A percentile compares a stretch with the other conserved stretches of the same genome.
Conservation (phyloP, 92 coral and sea anemone genomes). For the Metridium senile region DNA sequence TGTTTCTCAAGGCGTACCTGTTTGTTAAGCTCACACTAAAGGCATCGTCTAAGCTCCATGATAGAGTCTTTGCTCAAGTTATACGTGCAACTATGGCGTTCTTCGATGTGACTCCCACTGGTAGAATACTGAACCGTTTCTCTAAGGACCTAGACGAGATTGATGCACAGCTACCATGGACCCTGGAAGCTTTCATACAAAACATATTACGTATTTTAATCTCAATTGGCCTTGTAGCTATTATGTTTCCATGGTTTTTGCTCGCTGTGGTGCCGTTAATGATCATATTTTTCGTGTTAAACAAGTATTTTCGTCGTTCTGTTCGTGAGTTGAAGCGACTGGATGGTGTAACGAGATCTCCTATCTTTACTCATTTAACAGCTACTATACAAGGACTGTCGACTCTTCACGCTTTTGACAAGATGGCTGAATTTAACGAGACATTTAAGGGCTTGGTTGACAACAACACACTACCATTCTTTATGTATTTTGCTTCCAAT, state of each 20-base stretch:
- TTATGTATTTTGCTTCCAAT: slow-evolving; percentile 80
- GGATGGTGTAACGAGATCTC: slow-evolving; percentile 87
- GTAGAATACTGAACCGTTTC: slow-evolving; percentile 86
- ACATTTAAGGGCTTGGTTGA: slow-evolving; percentile 67
- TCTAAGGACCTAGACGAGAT: slow-evolving; percentile 90
- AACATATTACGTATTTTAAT: slow-evolving; percentile 63
- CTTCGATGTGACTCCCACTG: slow-evolving; percentile 95
- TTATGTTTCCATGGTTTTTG: slow-evolving; percentile 81
- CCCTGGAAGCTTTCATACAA: slow-evolving; percentile 60
- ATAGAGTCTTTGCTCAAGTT: slow-evolving; percentile 72
- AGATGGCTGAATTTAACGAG: slow-evolving; percentile 73
- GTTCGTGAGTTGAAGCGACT: slow-evolving; percentile 93
- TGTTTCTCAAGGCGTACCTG: slow-evolving; percentile 58
- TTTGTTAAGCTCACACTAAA: slow-evolving; percentile 69
- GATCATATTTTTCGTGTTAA: slow-evolving; percentile 65
- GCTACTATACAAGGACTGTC: slow-evolving; percentile 93
- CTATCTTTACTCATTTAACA: slow-evolving; percentile 81
- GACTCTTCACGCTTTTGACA: slow-evolving; percentile 90
- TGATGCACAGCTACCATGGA: slow-evolving; percentile 81
- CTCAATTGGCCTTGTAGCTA: slow-evolving; percentile 69
- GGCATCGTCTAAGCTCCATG: slow-evolving; percentile 86
- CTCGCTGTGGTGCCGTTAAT: slow-evolving; percentile 70
- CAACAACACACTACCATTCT: slow-evolving; percentile 78
- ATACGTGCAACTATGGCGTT: slow-evolving; percentile 79
- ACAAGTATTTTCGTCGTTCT: slow-evolving; percentile 74